Evolutionary conservation across 2,113 vertebrate species (phyloP).

Genomic region (Oreotrochilus melanogaster): DNA sequence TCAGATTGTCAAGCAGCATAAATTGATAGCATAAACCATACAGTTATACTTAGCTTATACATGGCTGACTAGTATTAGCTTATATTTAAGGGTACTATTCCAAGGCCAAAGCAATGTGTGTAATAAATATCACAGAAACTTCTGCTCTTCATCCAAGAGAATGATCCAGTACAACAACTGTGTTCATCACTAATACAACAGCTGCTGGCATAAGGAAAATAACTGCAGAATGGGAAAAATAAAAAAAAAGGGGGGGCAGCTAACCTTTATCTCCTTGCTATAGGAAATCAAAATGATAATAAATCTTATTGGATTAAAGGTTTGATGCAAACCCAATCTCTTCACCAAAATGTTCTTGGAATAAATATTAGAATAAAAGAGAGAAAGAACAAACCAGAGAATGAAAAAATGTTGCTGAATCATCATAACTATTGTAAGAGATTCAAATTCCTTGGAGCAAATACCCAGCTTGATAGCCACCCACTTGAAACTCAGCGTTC

Average conservation of each 20-base stretch:
- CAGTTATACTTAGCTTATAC: neutral
- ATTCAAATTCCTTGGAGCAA: neutral
- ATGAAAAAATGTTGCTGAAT: neutral
- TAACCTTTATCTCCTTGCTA: neutral
- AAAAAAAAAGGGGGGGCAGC: neutral
- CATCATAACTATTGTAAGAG: neutral
- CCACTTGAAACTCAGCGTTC: neutral
- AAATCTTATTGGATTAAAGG: neutral
- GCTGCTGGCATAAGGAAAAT: neutral
- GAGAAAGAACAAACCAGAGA: neutral
- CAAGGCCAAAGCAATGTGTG: neutral
- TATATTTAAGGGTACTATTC: neutral
- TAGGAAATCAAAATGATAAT: neutral
- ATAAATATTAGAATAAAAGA: constrained; percentile 2
- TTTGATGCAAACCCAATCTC: neutral
- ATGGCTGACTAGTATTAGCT: neutral
- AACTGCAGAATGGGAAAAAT: neutral
- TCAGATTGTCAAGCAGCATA: neutral
- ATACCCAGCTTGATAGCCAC: neutral
- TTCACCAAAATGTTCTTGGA: neutral
- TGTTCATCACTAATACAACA: constrained; percentile 2
- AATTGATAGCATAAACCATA: neutral
- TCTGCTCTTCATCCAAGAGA: neutral
- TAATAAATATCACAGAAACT: neutral
- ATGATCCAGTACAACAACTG: neutral